Evolutionary conservation across 2,888 invertebrate genomes (phyloP).

Genomic region (Patella depressa): DNA sequence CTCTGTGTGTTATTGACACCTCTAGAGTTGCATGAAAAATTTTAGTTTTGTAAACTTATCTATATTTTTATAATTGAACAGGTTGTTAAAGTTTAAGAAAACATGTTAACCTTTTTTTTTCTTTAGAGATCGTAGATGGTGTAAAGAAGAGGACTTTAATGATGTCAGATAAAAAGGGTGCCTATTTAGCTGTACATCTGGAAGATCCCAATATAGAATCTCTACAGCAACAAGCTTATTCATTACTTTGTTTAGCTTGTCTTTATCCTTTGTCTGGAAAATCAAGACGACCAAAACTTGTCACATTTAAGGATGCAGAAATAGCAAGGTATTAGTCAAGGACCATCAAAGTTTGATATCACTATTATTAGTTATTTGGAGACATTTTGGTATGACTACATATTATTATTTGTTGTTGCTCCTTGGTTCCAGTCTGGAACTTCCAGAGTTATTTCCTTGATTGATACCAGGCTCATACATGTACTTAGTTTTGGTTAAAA

Average conservation of each 20-base stretch:
- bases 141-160: slow-evolving; percentile 22
- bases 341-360: no score
- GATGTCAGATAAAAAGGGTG: slow-evolving; percentile 32
- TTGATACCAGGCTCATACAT: no score
- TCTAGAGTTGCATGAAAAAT: no score
- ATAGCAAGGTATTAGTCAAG: slow-evolving; percentile 32
- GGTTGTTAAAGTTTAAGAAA: no score
- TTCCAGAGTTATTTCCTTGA: no score
- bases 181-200: slow-evolving; percentile 20
- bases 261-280: slow-evolving; percentile 34
- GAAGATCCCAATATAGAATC: slow-evolving; percentile 25
- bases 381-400: neutral
- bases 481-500: no score
- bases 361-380: slow-evolving; percentile 4
- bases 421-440: no score
- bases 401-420: slow-evolving; percentile 13
- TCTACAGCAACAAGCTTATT: slow-evolving; percentile 32
- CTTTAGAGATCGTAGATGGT: slow-evolving; percentile 20
- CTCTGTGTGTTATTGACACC: no score
- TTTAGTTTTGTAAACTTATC: no score
- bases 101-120: no score
- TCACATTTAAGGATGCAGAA: slow-evolving; percentile 38
- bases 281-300: slow-evolving; percentile 36
- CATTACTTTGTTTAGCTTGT: slow-evolving; percentile 34
- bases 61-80: no score